Evolutionary conservation across 2,113 vertebrate species (phyloP).

Genomic region (Rhodinocichla rosea): DNA sequence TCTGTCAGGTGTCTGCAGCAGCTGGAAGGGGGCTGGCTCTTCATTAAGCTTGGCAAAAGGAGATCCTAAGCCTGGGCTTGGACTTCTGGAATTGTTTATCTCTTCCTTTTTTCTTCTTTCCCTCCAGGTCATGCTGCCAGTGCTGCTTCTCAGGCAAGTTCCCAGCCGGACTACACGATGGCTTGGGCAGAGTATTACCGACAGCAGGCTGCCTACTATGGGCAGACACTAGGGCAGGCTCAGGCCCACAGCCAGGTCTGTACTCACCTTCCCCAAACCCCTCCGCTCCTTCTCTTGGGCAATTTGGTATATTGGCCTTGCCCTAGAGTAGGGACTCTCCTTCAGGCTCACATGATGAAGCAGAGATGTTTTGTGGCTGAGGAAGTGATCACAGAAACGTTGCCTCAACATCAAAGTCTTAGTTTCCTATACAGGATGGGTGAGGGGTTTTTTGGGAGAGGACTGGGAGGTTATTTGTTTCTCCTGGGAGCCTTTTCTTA

Average conservation of each 20-base stretch:
- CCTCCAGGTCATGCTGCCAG: conserved; percentile 85
- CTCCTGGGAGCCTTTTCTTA: neutral
- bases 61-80: neutral
- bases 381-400: neutral
- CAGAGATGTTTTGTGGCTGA: neutral
- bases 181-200: conserved; percentile 98
- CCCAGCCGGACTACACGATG: conserved; percentile 91
- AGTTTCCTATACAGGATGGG: neutral
- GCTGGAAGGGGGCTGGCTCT: neutral
- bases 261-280: neutral
- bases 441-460: neutral
- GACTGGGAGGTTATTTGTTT: neutral
- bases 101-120: neutral
- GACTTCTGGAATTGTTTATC: neutral
- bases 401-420: neutral
- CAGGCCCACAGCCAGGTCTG: conserved; percentile 93
- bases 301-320: rapidly evolving
- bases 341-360: neutral
- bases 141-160: conserved; percentile 89
- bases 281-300: neutral
- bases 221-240: conserved; percentile 90
- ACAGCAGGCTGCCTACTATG: conserved; percentile 94
- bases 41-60: neutral
- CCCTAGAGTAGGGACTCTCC: neutral
- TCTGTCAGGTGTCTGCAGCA: neutral